Evolutionary conservation across 2,113 vertebrate species (phyloP).

Genomic region (Silurus glanis): DNA sequence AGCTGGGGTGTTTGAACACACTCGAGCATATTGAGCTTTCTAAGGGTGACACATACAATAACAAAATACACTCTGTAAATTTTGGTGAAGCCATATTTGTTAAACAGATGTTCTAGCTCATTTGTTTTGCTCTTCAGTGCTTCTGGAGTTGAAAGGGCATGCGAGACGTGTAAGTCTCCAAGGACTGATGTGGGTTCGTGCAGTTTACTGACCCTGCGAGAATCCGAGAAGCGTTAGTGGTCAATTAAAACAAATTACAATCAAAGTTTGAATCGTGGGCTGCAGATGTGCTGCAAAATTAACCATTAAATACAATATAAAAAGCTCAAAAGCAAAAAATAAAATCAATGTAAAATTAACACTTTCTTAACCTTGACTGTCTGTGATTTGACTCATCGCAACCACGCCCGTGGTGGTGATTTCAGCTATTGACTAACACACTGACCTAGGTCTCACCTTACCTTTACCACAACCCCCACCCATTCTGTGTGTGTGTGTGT

Average conservation of each 20-base stretch:
- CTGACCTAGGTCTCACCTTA: conserved; percentile 48
- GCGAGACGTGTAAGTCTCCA: neutral
- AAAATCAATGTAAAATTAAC: neutral
- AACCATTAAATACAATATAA: neutral
- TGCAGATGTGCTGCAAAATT: neutral
- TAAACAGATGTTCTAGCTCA: conserved; percentile 47
- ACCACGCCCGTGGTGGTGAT: conserved; percentile 33
- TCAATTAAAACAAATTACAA: neutral
- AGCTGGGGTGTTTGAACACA: conserved; percentile 39
- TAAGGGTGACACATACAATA: conserved; percentile 32
- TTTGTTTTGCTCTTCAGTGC: conserved; percentile 24
- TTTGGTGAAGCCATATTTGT: conserved; percentile 37
- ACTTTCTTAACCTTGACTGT: neutral
- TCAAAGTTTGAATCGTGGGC: neutral
- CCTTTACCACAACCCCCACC: conserved; percentile 11
- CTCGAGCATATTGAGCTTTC: conserved; percentile 35
- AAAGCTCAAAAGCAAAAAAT: no score
- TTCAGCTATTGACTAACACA: conserved; percentile 44
- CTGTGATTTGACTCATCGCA: conserved; percentile 38
- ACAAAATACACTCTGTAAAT: neutral
- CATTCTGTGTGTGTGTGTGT: neutral
- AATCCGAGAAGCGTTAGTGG: neutral
- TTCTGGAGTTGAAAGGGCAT: conserved; percentile 27
- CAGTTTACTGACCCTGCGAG: neutral
- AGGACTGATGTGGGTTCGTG: neutral